Conservation (phyloP, 2,797 vertebrate genomes). For the Channallabes apus region DNA sequence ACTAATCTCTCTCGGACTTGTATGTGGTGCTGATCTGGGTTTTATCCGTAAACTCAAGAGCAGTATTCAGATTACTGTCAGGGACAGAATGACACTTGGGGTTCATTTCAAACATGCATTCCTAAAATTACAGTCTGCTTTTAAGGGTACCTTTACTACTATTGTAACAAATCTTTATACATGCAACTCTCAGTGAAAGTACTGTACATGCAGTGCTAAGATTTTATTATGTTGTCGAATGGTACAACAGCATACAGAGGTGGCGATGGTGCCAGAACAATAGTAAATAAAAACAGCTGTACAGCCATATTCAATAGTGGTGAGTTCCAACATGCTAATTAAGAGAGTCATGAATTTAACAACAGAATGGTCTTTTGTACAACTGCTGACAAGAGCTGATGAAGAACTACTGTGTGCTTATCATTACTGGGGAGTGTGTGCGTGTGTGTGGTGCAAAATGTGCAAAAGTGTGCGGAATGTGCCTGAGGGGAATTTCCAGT, state of each 20-base stretch:
- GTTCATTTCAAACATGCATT: neutral
- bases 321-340: constrained; percentile 3
- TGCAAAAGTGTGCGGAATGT: neutral
- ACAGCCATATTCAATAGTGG: neutral
- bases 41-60: neutral
- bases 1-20: constrained; percentile 14
- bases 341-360: neutral
- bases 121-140: neutral
- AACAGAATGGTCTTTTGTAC: neutral
- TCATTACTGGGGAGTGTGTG: neutral
- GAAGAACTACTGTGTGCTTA: neutral
- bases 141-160: neutral
- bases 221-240: neutral
- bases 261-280: neutral
- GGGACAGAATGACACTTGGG: neutral
- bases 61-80: constrained; percentile 6
- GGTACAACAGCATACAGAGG: neutral
- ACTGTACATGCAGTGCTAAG: neutral
- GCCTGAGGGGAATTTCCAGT: neutral
- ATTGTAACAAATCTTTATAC: neutral
- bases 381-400: neutral
- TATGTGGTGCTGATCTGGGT: neutral
- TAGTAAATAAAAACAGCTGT: neutral
- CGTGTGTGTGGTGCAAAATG: neutral
- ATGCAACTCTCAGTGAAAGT: neutral